Base-by-base conservation (phyloP, 2,888 invertebrate genomes). In the Ceriagrion tenellum region DNA sequence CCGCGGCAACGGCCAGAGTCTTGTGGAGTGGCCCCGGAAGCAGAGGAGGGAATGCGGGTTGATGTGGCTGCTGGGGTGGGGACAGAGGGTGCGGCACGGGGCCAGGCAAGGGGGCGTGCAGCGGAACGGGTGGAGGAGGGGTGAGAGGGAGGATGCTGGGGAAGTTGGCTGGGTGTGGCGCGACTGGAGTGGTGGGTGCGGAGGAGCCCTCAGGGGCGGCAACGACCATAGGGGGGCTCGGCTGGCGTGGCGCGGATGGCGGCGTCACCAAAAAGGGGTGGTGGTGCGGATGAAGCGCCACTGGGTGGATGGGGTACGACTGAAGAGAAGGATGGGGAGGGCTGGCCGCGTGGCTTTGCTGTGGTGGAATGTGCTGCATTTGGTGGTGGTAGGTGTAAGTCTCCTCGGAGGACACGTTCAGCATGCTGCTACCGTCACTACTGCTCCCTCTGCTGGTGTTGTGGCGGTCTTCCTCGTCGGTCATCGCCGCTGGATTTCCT, bases 71-170 rank as follows among this genome's bases (percentile, higher is more conserved):
- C 23, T 47, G 93, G n/a, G 47, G 40, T 10, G 93, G 69, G n/a
- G 69, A 69, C 3, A n/a, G 74, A 13, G 69, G 93, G 4, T 23
- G 89, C 55, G 55, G 55, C 2, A 69, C 63, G 69, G 93, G 47
- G 18, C 40, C 47, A 10, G 63, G 0, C 23, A 91, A 13, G 20
- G 91, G 91, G 20, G 63, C 40, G 93, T 59, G 63, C n/a, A 93
- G 74, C 3, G 93, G 93, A 1, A 93, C 40, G n/a, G 93, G 63
- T 3, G 93, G 93, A 6, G 93, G 93, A 69, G 93, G 93, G 18
- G 93, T 93, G 2, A 93, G 93, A n/a, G 93, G 74, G n/a, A 93
- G 47, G 23, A 93, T 93, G 63, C 93, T 74, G 26, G 63, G 93
- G 47, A 93, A 74, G 47, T 55, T 93, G 59, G 93, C 20, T 10